phyloP scores from a whole-genome alignment of 1,140 invertebrate genomes.

The Cataglyphis hispanica region DNA sequence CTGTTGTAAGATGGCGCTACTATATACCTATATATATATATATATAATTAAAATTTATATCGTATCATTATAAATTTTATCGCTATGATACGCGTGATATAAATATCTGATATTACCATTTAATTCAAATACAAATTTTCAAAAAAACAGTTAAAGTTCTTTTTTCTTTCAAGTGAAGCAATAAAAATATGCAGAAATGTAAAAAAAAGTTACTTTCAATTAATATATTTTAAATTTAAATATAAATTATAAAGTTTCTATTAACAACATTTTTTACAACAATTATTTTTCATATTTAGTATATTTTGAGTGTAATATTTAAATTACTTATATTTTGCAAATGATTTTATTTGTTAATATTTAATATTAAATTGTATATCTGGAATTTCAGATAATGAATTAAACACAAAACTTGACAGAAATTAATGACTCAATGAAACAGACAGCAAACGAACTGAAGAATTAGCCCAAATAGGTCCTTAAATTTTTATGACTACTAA shows the following conservation, averaged over 20 bases:
- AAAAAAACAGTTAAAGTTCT: not conserved
- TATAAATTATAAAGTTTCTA: not conserved
- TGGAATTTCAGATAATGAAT: constrained; percentile 11
- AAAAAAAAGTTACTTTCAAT: constrained; percentile 14
- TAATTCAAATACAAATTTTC: not conserved
- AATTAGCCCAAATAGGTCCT: constrained; percentile 67
- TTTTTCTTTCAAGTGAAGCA: not conserved
- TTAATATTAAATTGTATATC: not conserved
- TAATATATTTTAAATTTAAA: not conserved
- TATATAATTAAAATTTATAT: constrained; percentile 1
- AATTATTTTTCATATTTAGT: not conserved
- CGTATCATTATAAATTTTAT: not conserved
- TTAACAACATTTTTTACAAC: constrained; percentile 19
- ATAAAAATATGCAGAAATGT: not conserved
- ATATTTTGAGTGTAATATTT: not conserved
- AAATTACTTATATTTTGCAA: constrained; percentile 11
- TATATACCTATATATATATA: constrained; percentile 9
- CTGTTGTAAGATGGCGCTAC: constrained; percentile 72
- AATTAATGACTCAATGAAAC: constrained; percentile 7
- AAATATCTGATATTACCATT: constrained; percentile 1
- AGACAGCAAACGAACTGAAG: constrained; percentile 20
- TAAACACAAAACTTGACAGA: constrained; percentile 12
- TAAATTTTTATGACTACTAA: constrained; percentile 71
- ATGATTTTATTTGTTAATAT: not conserved
- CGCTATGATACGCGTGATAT: not conserved